phyloP scores from a whole-genome alignment of 2,113 vertebrate genomes.

The Neotragus moschatus region DNA sequence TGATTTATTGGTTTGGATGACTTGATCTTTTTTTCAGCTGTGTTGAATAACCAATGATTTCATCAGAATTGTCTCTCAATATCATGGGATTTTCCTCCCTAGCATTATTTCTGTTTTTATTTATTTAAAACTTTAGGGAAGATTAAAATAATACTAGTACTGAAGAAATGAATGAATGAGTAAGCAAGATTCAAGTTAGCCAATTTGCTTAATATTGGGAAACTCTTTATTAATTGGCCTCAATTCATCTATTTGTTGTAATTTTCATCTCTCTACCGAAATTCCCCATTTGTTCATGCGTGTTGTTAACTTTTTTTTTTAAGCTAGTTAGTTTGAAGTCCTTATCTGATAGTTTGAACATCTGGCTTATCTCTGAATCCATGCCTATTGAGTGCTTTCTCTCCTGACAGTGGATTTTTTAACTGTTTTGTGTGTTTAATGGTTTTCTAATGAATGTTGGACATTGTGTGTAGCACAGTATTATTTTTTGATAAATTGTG shows the following conservation, averaged over 20 bases:
- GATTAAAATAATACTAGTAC: background rate
- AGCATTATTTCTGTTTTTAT: background rate
- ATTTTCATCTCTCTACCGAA: background rate
- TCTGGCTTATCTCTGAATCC: background rate
- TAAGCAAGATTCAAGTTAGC: background rate
- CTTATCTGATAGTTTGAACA: background rate
- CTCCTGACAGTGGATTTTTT: background rate
- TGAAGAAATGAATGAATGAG: background rate
- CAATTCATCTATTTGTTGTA: background rate
- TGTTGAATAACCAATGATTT: background rate
- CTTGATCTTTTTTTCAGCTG: background rate
- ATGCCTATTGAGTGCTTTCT: background rate
- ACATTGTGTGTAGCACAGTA: background rate
- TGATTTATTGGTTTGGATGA: background rate
- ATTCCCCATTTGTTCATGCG: background rate
- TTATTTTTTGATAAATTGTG: background rate
- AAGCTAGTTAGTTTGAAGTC: background rate
- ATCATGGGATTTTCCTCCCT: background rate
- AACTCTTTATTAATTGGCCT: background rate
- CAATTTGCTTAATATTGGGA: background rate
- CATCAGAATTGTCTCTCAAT: background rate
- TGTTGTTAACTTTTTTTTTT: background rate
- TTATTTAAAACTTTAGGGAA: background rate
- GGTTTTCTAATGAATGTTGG: background rate
- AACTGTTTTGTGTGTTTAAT: background rate